Conservation (phyloP, 2,888 invertebrate genomes). For the Acleris laterana region DNA sequence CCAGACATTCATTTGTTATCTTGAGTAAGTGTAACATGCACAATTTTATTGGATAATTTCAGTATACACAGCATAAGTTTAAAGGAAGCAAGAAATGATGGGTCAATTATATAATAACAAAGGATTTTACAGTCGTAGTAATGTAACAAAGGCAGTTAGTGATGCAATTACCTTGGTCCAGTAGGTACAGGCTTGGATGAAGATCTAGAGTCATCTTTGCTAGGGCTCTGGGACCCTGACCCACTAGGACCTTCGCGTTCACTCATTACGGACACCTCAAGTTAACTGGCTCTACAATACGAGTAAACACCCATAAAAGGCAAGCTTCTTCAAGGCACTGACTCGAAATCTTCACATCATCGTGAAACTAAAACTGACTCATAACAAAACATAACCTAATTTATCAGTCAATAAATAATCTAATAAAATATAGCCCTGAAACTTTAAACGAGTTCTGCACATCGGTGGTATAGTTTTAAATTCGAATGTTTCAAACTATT, state of each 20-base stretch:
- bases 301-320: conserved; percentile 26
- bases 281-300: conserved; percentile 50
- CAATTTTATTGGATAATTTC: not conserved
- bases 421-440: conserved; percentile 12
- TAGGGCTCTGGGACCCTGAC: conserved; percentile 59
- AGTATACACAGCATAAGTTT: too few species aligned
- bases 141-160: conserved; percentile 6
- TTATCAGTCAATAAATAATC: conserved; percentile 51
- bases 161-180: conserved; percentile 60
- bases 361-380: conserved; percentile 58
- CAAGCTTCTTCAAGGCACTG: conserved; percentile 58
- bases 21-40: not conserved
- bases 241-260: conserved; percentile 67
- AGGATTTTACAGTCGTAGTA: conserved; percentile 5
- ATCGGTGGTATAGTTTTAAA: conserved; percentile 27
- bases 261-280: conserved; percentile 60
- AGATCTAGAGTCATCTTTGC: conserved; percentile 56
- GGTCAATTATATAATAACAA: conserved; percentile 6
- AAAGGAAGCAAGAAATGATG: too few species aligned
- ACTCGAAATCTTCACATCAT: conserved; percentile 66
- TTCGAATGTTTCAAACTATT: conserved; percentile 18
- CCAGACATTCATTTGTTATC: too few species aligned
- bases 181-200: conserved; percentile 66
- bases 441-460: conserved; percentile 14
- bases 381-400: conserved; percentile 69